Evolutionary conservation across 2,113 vertebrate genomes (phyloP), one percentile per base, ranked within the genome.

Genomic region (Oryzias javanicus): DNA sequence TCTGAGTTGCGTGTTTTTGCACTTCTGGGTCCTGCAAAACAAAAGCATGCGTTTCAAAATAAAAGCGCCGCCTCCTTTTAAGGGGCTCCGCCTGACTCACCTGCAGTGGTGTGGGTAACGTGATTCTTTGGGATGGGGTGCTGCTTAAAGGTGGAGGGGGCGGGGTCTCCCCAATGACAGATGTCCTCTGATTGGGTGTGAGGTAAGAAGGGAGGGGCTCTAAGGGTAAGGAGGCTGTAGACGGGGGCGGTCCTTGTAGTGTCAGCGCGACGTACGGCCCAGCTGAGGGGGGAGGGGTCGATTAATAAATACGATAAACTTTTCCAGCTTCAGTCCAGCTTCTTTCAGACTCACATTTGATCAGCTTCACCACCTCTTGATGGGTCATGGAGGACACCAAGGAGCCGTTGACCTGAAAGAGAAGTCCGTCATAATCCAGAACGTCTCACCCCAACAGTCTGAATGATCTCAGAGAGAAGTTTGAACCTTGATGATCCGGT

Each of bases 351-450:
- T 95, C 81, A 98, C 96, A 95, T 84, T 97, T 97, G 87, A 98
- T 98, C 66, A 98, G 93, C 84, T 96, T 96, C 42, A 98, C 95
- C 58, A 98, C 95, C 70, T 98, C 95, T 64, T 97, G 91, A 70
- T 98, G 96, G 4, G 96, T 94, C 89, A 96, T 95, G 76, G 95
- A 94, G 55, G 94, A 92, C 74, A 98, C 96, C 86, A 95, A 83
- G 0, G 92, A 94, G 67, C 95, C 95, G 0, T 98, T 98, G 55
- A 98, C 95, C 96, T 97, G 89, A 55, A 25, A 25, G 14, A 47
- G n/a, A 18, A 46, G 8, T 35, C 10, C 8, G 12, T 35, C 2
- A 35, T 12, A 35, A 35, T 12, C 8, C 35, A 35, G 35, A 35
- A 35, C 35, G 10, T 35, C 35, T 35, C 35, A 35, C 35, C 29